Conservation (phyloP, 2,113 vertebrate species). For the Nestor notabilis region DNA sequence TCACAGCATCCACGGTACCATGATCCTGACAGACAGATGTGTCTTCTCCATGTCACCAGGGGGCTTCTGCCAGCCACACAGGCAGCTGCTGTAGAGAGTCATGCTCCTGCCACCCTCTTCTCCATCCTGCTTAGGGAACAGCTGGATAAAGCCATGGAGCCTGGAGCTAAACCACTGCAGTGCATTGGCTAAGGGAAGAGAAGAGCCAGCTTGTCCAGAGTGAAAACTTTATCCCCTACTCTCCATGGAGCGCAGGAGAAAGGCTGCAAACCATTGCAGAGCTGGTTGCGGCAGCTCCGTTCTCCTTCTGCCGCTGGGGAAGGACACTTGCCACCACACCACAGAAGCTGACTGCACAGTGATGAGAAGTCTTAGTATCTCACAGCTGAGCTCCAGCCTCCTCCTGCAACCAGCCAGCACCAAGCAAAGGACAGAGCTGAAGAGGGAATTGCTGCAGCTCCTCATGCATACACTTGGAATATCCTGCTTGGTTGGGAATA, state of each 20-base stretch:
- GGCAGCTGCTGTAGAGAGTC: background rate
- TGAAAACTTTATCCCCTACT: background rate
- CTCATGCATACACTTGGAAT: background rate
- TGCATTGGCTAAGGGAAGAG: background rate
- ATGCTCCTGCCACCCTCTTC: background rate
- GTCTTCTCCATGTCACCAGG: background rate
- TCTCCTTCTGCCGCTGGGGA: background rate
- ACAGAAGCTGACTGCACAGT: background rate
- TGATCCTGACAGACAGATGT: background rate
- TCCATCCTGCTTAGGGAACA: background rate
- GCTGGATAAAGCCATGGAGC: background rate
- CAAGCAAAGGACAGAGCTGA: background rate
- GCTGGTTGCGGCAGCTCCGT: background rate
- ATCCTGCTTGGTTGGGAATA: background rate
- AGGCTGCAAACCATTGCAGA: background rate
- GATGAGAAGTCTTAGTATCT: background rate
- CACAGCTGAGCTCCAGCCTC: background rate
- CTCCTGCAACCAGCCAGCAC: background rate
- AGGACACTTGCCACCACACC: background rate
- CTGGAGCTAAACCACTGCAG: background rate
- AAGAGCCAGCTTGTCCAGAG: background rate
- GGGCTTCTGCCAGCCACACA: background rate
- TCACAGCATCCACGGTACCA: background rate
- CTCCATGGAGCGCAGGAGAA: fast-evolving
- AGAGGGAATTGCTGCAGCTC: background rate